phyloP scores from a whole-genome alignment of 2,113 vertebrate species.

The Prochilodus magdalenae region DNA sequence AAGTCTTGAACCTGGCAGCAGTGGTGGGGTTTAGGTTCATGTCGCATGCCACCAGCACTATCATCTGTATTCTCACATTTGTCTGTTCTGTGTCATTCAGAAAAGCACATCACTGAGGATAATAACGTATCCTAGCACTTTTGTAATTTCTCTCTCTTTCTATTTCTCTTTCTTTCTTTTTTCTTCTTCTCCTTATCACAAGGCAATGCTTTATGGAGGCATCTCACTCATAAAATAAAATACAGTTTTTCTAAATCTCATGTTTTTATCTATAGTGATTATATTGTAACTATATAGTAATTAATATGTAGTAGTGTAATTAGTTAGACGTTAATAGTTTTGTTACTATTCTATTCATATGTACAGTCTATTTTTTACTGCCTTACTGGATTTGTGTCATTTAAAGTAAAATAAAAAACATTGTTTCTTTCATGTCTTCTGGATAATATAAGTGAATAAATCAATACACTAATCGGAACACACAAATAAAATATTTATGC shows the following conservation, averaged over 20 bases:
- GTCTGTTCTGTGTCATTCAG: constrained; percentile 44
- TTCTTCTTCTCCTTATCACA: constrained; percentile 51
- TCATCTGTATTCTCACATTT: constrained; percentile 24
- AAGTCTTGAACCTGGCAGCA: not conserved
- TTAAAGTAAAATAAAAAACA: too few relatives aligned
- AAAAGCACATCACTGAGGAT: constrained; percentile 55
- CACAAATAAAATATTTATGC: too few relatives aligned
- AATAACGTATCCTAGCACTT: constrained; percentile 65
- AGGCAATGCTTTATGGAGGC: not conserved
- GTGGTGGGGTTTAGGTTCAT: not conserved
- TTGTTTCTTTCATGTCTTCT: too few relatives aligned
- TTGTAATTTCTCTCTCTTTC: not conserved
- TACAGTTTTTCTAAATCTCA: too few relatives aligned
- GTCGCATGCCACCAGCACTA: not conserved
- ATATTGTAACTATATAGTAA: not conserved
- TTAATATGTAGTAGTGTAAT: too few relatives aligned
- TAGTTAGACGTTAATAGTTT: too few relatives aligned
- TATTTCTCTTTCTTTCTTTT: constrained; percentile 43
- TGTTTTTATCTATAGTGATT: not conserved
- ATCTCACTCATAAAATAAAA: too few relatives aligned
- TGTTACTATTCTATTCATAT: too few relatives aligned
- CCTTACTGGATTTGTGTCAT: too few relatives aligned
- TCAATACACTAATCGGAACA: too few relatives aligned
- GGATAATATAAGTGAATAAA: too few relatives aligned
- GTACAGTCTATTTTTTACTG: too few relatives aligned